phyloP scores from a whole-genome alignment of 1,140 invertebrate species.

The Metaphire vulgaris region DNA sequence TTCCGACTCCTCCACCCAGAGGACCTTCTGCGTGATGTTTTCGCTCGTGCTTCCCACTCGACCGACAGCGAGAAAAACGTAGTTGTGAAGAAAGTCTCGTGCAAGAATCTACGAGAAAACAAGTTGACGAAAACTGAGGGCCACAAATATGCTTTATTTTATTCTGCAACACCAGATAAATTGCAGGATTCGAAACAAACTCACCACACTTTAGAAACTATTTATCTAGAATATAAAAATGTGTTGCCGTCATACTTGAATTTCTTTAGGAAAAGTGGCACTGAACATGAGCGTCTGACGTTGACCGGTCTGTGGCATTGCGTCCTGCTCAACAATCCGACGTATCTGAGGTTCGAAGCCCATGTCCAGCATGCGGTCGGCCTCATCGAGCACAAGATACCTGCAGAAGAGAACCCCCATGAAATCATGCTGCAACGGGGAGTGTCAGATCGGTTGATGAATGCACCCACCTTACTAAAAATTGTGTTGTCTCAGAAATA shows the following conservation, averaged over 20 bases:
- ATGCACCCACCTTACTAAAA: too few species aligned
- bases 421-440: too few species aligned
- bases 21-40: slow-evolving; percentile 96
- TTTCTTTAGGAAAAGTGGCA: slow-evolving; percentile 98
- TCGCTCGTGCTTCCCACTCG: slow-evolving; percentile 97
- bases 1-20: slow-evolving; percentile 95
- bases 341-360: slow-evolving; percentile 98
- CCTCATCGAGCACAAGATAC: slow-evolving; percentile 58
- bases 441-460: too few species aligned
- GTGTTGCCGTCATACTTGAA: too few species aligned
- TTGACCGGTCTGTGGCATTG: slow-evolving; percentile 85
- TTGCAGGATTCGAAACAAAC: too few species aligned
- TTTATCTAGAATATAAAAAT: too few species aligned
- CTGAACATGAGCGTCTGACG: slow-evolving; percentile 99
- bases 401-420: too few species aligned
- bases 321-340: slow-evolving; percentile 87
- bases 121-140: neutral
- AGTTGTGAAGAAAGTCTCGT: slow-evolving; percentile 92
- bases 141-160: too few species aligned
- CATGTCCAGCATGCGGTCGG: slow-evolving; percentile 93
- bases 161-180: too few species aligned
- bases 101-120: slow-evolving; percentile 53
- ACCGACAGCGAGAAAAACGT: slow-evolving; percentile 97
- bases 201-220: too few species aligned
- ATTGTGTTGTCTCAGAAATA: too few species aligned